phyloP scores from a whole-genome alignment of 2,113 vertebrate species.

The Onychostoma macrolepis region DNA sequence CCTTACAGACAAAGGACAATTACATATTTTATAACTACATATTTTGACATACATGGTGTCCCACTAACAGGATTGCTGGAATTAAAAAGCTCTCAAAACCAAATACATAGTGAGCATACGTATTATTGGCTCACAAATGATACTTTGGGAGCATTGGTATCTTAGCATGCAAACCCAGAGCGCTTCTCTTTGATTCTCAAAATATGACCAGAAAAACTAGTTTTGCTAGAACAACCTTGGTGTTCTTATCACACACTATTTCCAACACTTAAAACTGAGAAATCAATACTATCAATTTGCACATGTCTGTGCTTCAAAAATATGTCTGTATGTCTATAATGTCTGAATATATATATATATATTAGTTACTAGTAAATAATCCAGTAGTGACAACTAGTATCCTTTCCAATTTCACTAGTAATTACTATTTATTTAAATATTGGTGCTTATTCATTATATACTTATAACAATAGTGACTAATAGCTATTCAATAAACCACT shows the following conservation, averaged over 20 bases:
- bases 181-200: neutral
- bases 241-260: neutral
- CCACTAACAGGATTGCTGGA: neutral
- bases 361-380: neutral
- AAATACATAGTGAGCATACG: neutral
- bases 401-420: neutral
- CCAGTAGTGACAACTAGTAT: neutral
- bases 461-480: neutral
- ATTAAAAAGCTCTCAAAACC: constrained; percentile 17
- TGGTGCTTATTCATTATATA: neutral
- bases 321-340: neutral
- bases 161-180: neutral
- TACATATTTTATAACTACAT: neutral
- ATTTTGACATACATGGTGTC: neutral
- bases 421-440: neutral
- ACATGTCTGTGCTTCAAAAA: neutral
- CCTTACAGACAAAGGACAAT: neutral
- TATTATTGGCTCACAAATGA: neutral
- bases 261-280: neutral
- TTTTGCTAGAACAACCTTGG: constrained; percentile 10
- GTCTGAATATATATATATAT: neutral
- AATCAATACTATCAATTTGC: neutral
- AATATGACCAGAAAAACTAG: constrained; percentile 28
- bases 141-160: neutral
- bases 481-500: neutral